Evolutionary conservation across 2,888 invertebrate genomes (phyloP).

Genomic region (Macrosoma leucophasiata): DNA sequence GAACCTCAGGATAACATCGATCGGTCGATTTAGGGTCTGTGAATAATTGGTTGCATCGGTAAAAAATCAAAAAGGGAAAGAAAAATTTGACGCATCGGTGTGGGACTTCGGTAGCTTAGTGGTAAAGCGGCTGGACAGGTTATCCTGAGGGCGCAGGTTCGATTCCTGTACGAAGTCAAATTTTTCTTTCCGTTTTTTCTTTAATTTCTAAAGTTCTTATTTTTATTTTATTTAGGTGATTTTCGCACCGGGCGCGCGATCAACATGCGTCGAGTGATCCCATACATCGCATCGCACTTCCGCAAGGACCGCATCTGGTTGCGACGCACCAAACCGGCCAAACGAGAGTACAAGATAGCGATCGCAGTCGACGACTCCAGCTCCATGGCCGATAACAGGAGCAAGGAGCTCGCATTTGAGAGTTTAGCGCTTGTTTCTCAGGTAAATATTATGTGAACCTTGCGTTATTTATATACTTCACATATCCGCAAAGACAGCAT

Average conservation of each 20-base stretch:
- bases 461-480: not conserved
- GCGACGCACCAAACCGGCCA: constrained; percentile 94
- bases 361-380: constrained; percentile 98
- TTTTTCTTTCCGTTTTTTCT: no score
- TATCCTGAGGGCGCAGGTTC: no score
- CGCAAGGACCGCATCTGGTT: constrained; percentile 99
- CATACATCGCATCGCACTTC: constrained; percentile 99
- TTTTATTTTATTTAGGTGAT: constrained; percentile 81
- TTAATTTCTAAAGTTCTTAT: no score
- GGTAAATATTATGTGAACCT: constrained; percentile 32
- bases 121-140: no score
- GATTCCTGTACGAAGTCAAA: no score
- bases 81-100: no score
- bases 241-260: constrained; percentile 97
- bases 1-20: no score
- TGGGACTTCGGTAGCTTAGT: no score
- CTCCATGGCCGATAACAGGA: constrained; percentile 91
- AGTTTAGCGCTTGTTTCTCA: constrained; percentile 93
- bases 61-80: no score
- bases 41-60: no score
- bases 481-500: no score
- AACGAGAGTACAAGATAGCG: constrained; percentile 96
- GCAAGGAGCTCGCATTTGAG: constrained; percentile 94
- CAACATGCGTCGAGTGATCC: constrained; percentile 97
- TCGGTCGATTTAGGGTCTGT: no score